Evolutionary conservation across 1,140 invertebrate genomes (phyloP).

Genomic region (Zaprionus taronus): DNA sequence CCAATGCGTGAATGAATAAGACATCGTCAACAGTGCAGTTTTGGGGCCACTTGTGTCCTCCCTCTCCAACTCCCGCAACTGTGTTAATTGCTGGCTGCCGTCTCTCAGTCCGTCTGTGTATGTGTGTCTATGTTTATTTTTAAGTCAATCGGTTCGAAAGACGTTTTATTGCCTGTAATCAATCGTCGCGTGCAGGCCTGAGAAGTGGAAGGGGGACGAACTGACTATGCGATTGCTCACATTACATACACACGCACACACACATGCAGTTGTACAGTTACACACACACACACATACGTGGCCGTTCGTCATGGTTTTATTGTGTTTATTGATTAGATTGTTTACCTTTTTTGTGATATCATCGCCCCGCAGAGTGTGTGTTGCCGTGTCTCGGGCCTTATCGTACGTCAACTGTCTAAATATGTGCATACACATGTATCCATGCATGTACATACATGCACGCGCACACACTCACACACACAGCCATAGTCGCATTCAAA

Average conservation of each 20-base stretch:
- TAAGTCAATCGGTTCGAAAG: conserved; percentile 79
- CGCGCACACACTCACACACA: conserved; percentile 3
- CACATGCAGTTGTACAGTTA: conserved; percentile 10
- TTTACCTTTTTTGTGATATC: conserved; percentile 81
- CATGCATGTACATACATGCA: conserved; percentile 8
- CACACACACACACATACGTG: conserved; percentile 24
- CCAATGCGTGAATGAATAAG: conserved; percentile 79
- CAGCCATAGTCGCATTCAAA: conserved; percentile 16
- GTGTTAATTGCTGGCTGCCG: conserved; percentile 58
- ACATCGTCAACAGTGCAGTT: conserved; percentile 61
- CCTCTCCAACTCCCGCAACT: conserved; percentile 13
- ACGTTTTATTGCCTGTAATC: conserved; percentile 81
- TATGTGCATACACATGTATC: conserved; percentile 48
- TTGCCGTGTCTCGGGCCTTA: conserved; percentile 58
- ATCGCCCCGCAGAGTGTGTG: conserved; percentile 46
- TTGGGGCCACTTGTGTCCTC: conserved; percentile 68
- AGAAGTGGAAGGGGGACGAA: conserved; percentile 3
- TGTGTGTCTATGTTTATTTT: conserved; percentile 69
- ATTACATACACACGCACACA: conserved; percentile 54
- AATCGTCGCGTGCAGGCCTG: conserved; percentile 66
- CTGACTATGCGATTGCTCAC: conserved; percentile 41
- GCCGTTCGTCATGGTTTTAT: conserved; percentile 69
- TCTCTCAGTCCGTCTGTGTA: background rate
- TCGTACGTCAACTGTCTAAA: conserved; percentile 80
- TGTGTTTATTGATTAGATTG: conserved; percentile 83